phyloP scores from a whole-genome alignment of 2,113 vertebrate genomes.

The Oreocharis arfaki region DNA sequence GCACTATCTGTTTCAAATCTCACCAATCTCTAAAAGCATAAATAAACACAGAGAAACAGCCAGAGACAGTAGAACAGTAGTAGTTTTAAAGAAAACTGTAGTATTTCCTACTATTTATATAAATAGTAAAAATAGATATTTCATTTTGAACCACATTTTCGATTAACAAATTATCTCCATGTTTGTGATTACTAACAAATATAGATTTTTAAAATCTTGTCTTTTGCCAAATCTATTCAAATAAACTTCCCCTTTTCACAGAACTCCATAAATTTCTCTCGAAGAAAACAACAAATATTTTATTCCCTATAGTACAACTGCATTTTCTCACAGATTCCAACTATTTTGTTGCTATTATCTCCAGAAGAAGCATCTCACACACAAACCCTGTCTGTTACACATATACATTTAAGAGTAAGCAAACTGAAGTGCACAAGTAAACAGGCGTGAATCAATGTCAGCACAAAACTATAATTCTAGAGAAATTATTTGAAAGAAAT shows the following conservation, averaged over 20 bases:
- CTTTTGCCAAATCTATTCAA: slow-evolving; percentile 15
- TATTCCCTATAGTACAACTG: background rate
- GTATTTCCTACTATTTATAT: background rate
- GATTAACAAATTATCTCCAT: background rate
- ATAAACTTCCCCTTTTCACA: slow-evolving; percentile 22
- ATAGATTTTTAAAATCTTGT: background rate
- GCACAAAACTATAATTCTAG: background rate
- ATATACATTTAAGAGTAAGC: background rate
- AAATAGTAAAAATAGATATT: background rate
- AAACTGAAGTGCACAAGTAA: background rate
- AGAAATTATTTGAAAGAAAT: slow-evolving; percentile 15
- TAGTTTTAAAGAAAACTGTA: background rate
- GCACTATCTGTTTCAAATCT: background rate
- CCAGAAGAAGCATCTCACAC: background rate
- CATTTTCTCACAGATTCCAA: background rate
- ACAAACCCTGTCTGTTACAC: background rate
- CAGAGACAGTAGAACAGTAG: background rate
- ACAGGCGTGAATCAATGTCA: background rate
- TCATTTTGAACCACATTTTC: background rate
- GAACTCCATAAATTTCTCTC: background rate
- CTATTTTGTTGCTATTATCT: background rate
- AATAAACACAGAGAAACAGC: background rate
- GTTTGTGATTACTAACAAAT: slow-evolving; percentile 4
- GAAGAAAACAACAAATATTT: background rate
- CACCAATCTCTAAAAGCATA: background rate